phyloP scores from a whole-genome alignment of 1,140 invertebrate genomes.

The Hestina assimilis region DNA sequence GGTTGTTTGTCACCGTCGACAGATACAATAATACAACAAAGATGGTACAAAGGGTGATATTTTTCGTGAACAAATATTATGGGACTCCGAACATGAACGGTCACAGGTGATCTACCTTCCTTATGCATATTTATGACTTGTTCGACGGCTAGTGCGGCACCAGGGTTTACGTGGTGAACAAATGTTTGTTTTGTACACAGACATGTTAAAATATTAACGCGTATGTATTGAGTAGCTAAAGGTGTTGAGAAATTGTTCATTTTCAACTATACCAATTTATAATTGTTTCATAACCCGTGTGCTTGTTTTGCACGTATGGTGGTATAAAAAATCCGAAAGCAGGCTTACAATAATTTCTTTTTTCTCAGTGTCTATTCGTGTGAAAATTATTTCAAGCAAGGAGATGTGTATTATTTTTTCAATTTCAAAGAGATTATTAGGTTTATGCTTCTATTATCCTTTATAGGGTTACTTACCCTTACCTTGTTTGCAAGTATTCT shows the following conservation, averaged over 20 bases:
- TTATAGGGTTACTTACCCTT: too few species aligned
- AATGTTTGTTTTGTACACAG: slow-evolving; percentile 52
- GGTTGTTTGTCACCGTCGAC: neutral
- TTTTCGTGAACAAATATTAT: slow-evolving; percentile 65
- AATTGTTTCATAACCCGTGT: too few species aligned
- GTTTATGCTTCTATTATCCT: too few species aligned
- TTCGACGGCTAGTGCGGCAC: slow-evolving; percentile 58
- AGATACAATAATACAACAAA: slow-evolving; percentile 21
- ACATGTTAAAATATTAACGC: slow-evolving; percentile 23
- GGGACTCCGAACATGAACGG: slow-evolving; percentile 52
- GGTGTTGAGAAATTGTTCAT: slow-evolving; percentile 2
- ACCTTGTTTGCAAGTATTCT: too few species aligned
- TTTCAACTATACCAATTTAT: too few species aligned
- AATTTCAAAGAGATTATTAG: too few species aligned
- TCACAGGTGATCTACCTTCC: slow-evolving; percentile 52
- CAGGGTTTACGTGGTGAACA: slow-evolving; percentile 49
- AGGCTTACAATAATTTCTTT: too few species aligned
- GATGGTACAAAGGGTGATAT: slow-evolving; percentile 59
- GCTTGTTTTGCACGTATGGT: too few species aligned
- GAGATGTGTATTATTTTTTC: too few species aligned
- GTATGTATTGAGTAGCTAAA: slow-evolving; percentile 8
- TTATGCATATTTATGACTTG: slow-evolving; percentile 73
- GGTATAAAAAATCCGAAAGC: too few species aligned
- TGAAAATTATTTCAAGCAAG: too few species aligned
- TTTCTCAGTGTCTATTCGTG: too few species aligned